A percentile compares a stretch with the other conserved stretches of the same genome.
Evolutionary conservation across 2,797 vertebrate genomes (phyloP).

Genomic region (Linurgus olivaceus): DNA sequence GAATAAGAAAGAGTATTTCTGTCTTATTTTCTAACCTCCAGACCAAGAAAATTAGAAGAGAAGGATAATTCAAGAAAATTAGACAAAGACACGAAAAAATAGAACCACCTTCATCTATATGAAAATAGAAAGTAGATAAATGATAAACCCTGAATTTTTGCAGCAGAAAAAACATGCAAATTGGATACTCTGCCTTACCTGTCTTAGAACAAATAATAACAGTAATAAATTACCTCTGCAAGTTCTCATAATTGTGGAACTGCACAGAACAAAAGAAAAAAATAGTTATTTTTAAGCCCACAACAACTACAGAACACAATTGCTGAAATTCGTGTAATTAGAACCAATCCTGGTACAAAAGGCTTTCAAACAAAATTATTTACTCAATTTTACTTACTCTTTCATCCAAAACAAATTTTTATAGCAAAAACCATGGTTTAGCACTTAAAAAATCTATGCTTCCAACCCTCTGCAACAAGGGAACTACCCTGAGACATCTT

Average conservation of each 20-base stretch:
- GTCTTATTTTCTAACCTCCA: neutral
- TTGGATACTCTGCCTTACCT: neutral
- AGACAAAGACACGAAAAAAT: neutral
- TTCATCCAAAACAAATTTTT: neutral
- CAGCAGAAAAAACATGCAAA: neutral
- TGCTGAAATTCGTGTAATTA: neutral
- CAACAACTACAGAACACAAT: neutral
- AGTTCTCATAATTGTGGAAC: neutral
- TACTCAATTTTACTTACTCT: neutral
- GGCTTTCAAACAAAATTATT: neutral
- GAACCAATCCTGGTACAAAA: neutral
- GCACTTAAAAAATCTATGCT: neutral
- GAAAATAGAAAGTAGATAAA: neutral
- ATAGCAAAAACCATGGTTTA: neutral
- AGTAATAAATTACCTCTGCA: neutral
- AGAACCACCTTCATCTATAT: neutral
- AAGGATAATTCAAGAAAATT: neutral
- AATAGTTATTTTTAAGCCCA: neutral
- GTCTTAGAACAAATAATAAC: neutral
- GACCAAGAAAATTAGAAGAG: neutral
- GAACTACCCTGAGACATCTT: neutral
- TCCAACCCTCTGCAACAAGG: neutral
- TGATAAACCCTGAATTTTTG: neutral
- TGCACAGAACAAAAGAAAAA: neutral
- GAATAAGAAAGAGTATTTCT: neutral